Percentiles rank a stretch among this genome's conserved stretches.
Conservation (phyloP, 2,113 vertebrate species). For the Hypocryptadius cinnamomeus region DNA sequence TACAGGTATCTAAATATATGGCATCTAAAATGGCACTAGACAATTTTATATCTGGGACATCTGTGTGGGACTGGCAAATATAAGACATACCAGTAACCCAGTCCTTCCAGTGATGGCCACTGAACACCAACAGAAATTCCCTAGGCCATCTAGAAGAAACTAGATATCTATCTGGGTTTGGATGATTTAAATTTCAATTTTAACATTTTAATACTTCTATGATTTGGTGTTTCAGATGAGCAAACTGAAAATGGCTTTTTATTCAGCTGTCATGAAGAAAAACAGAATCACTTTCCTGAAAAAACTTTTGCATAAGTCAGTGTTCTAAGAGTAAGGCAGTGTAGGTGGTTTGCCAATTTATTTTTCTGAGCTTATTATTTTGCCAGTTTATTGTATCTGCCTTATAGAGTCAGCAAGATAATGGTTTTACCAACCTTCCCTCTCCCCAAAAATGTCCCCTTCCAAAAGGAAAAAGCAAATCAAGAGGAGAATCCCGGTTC, state of each 20-base stretch:
- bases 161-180: not conserved
- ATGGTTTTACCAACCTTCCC: not conserved
- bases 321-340: not conserved
- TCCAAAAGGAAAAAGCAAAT: not conserved
- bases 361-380: not conserved
- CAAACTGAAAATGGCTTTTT: not conserved
- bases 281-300: not conserved
- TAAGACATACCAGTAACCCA: not conserved
- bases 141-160: not conserved
- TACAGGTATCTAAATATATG: not conserved
- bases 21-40: not conserved
- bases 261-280: not conserved
- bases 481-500: not conserved
- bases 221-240: not conserved
- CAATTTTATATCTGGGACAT: not conserved
- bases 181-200: not conserved
- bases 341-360: not conserved
- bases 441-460: not conserved
- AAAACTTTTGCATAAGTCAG: conserved; percentile 25
- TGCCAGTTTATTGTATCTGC: not conserved
- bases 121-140: not conserved
- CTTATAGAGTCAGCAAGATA: conserved; percentile 30
- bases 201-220: not conserved
- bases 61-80: not conserved
- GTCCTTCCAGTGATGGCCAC: not conserved